These are phyloP conservation scores for Brachyptera putata DNA, from an alignment of 2,888 invertebrate species.

Conservation along the genomic window DNA sequence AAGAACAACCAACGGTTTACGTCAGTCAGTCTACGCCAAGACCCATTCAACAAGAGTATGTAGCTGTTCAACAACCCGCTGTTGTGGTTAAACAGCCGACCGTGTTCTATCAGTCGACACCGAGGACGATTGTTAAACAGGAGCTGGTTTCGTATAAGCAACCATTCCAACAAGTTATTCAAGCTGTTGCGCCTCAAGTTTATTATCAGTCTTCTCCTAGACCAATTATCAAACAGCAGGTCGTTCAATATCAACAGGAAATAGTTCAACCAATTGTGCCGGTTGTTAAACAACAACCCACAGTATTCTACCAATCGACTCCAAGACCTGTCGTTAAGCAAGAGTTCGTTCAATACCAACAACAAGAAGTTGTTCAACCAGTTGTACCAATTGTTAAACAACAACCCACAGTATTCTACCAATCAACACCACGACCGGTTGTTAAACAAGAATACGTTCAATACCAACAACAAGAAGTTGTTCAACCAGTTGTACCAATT, in stretches of 20 bases:
- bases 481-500: neutral
- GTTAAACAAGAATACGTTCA: neutral
- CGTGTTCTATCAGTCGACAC: neutral
- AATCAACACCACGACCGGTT: neutral
- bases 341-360: neutral
- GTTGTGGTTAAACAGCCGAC: neutral
- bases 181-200: neutral
- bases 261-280: neutral
- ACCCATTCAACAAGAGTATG: neutral
- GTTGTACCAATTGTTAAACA: neutral
- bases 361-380: neutral
- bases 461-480: constrained; percentile 18
- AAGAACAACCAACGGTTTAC: constrained; percentile 44
- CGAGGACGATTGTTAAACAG: neutral
- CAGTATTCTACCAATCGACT: no score
- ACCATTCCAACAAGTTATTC: neutral
- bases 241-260: neutral
- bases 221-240: constrained; percentile 4
- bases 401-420: neutral
- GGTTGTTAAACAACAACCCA: neutral
- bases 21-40: constrained; percentile 40
- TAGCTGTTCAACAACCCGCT: neutral
- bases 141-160: neutral
- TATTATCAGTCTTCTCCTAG: neutral
- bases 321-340: neutral